A percentile compares a stretch with the other conserved stretches of the same genome.
These are phyloP conservation scores for Pseudorectes ferrugineus DNA, from an alignment of 2,113 vertebrate species.

Conservation along the genomic window DNA sequence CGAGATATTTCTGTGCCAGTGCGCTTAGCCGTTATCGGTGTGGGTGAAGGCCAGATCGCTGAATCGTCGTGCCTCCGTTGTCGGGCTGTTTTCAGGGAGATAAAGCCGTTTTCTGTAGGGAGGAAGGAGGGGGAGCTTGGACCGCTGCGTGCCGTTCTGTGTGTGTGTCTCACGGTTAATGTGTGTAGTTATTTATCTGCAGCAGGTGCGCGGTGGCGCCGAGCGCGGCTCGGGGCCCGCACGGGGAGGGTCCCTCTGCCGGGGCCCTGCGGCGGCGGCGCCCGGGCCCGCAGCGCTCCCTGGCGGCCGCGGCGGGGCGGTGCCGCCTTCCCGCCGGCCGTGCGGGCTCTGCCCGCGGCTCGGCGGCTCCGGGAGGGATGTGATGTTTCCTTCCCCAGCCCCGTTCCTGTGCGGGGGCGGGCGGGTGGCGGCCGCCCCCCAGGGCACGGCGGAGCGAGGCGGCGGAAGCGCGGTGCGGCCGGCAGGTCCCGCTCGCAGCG, in stretches of 20 bases:
- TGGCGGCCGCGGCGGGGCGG: background rate
- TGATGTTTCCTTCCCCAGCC: too few relatives aligned
- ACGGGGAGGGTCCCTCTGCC: background rate
- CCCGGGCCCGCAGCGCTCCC: background rate
- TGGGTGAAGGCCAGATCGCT: background rate
- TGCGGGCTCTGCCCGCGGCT: too few relatives aligned
- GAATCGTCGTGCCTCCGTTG: background rate
- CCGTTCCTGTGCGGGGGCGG: too few relatives aligned
- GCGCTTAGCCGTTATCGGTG: background rate
- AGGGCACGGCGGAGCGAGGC: too few relatives aligned
- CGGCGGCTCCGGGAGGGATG: too few relatives aligned
- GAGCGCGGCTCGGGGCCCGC: background rate
- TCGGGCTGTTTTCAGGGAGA: background rate
- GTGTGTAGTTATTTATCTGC: background rate
- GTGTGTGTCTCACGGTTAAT: fast-evolving
- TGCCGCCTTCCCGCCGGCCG: too few relatives aligned
- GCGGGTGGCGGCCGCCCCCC: too few relatives aligned
- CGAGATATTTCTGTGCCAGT: background rate
- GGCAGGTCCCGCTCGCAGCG: too few relatives aligned
- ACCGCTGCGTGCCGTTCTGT: fast-evolving
- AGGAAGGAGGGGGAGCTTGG: too few relatives aligned
- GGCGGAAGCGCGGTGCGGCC: too few relatives aligned
- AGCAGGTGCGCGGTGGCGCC: background rate
- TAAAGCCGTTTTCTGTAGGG: background rate
- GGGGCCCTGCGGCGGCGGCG: background rate